Percentiles rank a stretch among this genome's conserved stretches.
Evolutionary conservation across 2,113 vertebrate species (phyloP).

Genomic region (Rallus limicola): DNA sequence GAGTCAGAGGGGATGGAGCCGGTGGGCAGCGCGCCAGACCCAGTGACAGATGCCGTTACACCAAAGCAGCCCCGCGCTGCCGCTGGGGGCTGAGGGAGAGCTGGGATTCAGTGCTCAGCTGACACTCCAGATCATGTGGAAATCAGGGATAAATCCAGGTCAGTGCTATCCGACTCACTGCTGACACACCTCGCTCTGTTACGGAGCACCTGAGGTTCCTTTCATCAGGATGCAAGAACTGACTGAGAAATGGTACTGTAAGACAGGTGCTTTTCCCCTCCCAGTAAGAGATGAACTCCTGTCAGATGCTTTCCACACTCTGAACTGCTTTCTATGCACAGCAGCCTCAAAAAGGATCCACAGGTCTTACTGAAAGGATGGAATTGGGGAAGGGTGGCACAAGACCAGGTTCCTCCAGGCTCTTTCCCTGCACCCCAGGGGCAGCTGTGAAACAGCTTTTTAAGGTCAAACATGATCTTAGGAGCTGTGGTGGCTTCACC

Average conservation of each 20-base stretch:
- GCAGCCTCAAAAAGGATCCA: neutral
- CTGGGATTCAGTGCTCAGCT: neutral
- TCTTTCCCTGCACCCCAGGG: neutral
- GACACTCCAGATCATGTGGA: neutral
- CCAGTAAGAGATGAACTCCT: neutral
- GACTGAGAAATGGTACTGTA: neutral
- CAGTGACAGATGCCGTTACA: neutral
- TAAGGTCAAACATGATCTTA: neutral
- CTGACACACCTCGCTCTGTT: neutral
- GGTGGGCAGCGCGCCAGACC: rapidly evolving
- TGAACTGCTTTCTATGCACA: neutral
- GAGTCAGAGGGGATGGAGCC: rapidly evolving
- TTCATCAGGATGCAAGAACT: neutral
- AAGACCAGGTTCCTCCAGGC: neutral
- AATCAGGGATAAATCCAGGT: neutral
- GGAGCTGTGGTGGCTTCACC: neutral
- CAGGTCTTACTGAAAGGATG: neutral
- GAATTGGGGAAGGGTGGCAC: neutral
- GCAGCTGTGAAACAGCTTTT: neutral
- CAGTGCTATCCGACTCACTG: neutral
- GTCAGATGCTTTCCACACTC: neutral
- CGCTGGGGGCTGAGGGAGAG: neutral
- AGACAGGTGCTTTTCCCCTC: too few species aligned
- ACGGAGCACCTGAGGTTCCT: neutral
- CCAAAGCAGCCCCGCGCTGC: rapidly evolving